These are phyloP conservation scores for Calidris pygmaea DNA, from an alignment of 2,113 vertebrate species.

Conservation along the genomic window DNA sequence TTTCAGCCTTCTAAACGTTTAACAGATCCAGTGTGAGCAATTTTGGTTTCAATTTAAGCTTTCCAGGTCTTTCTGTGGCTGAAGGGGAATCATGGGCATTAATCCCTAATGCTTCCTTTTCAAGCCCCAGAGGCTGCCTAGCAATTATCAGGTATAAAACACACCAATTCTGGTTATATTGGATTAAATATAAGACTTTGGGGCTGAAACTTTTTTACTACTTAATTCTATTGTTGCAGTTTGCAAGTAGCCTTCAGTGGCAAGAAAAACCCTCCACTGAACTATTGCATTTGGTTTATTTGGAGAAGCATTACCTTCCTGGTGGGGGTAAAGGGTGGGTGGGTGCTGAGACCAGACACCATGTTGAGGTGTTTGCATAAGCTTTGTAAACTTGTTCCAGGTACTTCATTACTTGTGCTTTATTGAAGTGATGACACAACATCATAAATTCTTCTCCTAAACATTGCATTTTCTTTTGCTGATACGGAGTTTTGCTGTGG, in stretches of 20 bases:
- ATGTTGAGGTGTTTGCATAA: background rate
- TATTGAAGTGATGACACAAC: background rate
- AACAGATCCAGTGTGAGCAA: background rate
- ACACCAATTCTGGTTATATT: background rate
- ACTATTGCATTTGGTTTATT: background rate
- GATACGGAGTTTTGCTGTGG: background rate
- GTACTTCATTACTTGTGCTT: background rate
- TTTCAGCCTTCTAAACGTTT: background rate
- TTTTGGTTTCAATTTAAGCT: background rate
- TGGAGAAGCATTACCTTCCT: background rate
- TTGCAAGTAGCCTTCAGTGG: background rate
- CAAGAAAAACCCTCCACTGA: background rate
- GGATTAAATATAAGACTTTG: background rate
- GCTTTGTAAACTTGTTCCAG: background rate
- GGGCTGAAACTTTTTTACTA: background rate
- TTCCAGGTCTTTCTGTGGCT: background rate
- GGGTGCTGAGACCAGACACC: background rate
- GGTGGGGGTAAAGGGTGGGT: background rate
- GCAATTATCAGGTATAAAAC: background rate
- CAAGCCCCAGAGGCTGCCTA: background rate
- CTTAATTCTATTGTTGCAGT: background rate
- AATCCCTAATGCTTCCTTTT: background rate
- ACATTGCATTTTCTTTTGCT: background rate
- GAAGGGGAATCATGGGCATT: background rate
- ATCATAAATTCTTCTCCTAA: background rate